Evolutionary conservation across 2,888 invertebrate genomes (phyloP), one percentile per base, ranked within the genome.

Genomic region (Ectropis crepuscularia): DNA sequence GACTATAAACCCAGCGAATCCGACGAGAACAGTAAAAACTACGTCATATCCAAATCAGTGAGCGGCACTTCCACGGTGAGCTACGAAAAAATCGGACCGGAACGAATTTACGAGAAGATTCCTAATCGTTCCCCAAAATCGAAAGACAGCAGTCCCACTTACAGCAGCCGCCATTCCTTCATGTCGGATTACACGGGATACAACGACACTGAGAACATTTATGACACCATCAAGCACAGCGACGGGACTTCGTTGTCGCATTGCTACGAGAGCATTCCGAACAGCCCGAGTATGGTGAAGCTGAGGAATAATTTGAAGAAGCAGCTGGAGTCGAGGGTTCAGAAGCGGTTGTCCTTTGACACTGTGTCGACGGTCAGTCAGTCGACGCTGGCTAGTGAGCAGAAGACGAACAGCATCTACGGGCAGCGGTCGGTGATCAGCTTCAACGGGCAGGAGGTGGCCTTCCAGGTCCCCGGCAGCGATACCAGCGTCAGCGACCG

Each of bases 371-470:
- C 90, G 60, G 85, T 92, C 10, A 93, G 93, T 61, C 93, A 89
- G 63, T 93, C 94, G 6, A 90, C 94, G n/a, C 77, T 94, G 72
- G 94, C 94, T 1, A 94, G 94, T 61, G 94, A 94, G 69, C 94
- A 94, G 71, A 94, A 94, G 78, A 94, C 94, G 5, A 95, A 95
- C 74, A 94, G 94, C 73, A 89, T 95, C 57, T 95, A 95, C 69
- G 94, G 94, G 0, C 93, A 93, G 71, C 82, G 93, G 59, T 93
- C 93, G 16, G 89, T 93, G 62, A 80, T 91, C 53, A 92, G 90
- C 73, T 93, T 87, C 77, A 92, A 89, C 57, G 92, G 92, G 0
- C 92, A 93, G 62, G 93, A 93, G 78, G 88, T 92, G 49, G 89
- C 90, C 7, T 92, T 92, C 71, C 93, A 90, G 73, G 93, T 93